phyloP scores from a whole-genome alignment of 2,888 invertebrate species.

The Augiades crinisus region DNA sequence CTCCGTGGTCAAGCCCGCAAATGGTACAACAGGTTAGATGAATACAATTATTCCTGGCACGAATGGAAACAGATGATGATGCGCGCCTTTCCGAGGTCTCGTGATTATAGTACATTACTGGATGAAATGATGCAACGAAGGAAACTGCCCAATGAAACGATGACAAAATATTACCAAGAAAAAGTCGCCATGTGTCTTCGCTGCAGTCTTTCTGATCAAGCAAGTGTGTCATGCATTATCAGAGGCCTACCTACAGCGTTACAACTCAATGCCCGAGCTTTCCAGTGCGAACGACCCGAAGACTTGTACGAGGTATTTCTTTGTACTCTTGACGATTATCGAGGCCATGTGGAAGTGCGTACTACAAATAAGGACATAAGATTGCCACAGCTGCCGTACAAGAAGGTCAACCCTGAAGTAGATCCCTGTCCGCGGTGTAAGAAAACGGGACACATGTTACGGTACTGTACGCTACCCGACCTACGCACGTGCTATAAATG shows the following conservation, averaged over 20 bases:
- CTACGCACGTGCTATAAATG: constrained; percentile 31
- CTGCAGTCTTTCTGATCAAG: constrained; percentile 32
- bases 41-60: background rate
- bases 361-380: background rate
- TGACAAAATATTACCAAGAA: constrained; percentile 1
- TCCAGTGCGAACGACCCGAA: constrained; percentile 33
- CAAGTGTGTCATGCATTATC: constrained; percentile 27
- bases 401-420: constrained; percentile 2
- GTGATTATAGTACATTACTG: background rate
- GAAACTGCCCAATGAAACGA: constrained; percentile 1
- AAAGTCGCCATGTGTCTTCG: constrained; percentile 27
- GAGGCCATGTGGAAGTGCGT: background rate
- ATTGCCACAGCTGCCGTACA: too few relatives aligned
- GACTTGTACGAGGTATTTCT: constrained; percentile 36
- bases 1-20: constrained; percentile 35
- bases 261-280: constrained; percentile 36
- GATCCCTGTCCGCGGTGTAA: constrained; percentile 33
- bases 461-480: constrained; percentile 31
- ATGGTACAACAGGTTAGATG: constrained; percentile 34
- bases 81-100: background rate
- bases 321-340: constrained; percentile 36
- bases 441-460: constrained; percentile 29
- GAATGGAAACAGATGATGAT: background rate
- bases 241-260: constrained; percentile 8
- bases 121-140: background rate